Evolutionary conservation across 2,888 invertebrate species (phyloP).

Genomic region (Steinernema carpocapsae): DNA sequence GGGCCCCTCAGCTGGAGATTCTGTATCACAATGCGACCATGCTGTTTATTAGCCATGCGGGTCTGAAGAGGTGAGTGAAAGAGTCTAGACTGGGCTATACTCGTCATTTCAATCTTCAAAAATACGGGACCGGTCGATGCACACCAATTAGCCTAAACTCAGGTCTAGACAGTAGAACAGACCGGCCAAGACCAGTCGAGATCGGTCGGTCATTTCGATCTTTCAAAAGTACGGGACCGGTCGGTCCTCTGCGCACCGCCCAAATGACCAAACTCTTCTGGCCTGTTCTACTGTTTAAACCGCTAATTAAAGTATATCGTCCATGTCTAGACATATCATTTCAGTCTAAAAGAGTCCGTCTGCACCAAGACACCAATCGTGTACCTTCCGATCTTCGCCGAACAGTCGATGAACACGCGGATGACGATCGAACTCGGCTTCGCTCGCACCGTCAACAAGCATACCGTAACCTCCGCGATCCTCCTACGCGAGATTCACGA

Average conservation of each 20-base stretch:
- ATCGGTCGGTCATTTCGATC: too few species aligned
- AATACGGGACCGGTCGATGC: too few species aligned
- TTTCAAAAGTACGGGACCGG: too few species aligned
- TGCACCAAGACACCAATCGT: slow-evolving; percentile 38
- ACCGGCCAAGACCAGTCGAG: too few species aligned
- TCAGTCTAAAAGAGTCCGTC: slow-evolving; percentile 39
- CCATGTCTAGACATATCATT: slow-evolving; percentile 1
- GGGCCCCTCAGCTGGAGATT: slow-evolving; percentile 39
- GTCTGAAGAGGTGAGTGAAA: slow-evolving; percentile 13
- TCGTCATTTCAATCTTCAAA: too few species aligned
- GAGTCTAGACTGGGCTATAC: too few species aligned
- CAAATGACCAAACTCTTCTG: too few species aligned
- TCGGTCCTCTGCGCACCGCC: too few species aligned
- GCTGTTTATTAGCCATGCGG: slow-evolving; percentile 6
- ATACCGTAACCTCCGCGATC: slow-evolving; percentile 12
- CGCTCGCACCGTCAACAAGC: slow-evolving; percentile 38
- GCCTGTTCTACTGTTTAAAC: too few species aligned
- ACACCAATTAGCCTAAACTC: too few species aligned
- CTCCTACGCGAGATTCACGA: not conserved
- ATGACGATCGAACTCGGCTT: slow-evolving; percentile 37
- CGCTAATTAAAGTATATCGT: too few species aligned
- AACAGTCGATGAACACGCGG: slow-evolving; percentile 40
- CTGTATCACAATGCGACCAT: not conserved
- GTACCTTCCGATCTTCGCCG: slow-evolving; percentile 35
- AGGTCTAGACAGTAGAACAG: too few species aligned